Evolutionary conservation across 2,888 invertebrate genomes (phyloP).

Genomic region (Ichneumoninae sp.): DNA sequence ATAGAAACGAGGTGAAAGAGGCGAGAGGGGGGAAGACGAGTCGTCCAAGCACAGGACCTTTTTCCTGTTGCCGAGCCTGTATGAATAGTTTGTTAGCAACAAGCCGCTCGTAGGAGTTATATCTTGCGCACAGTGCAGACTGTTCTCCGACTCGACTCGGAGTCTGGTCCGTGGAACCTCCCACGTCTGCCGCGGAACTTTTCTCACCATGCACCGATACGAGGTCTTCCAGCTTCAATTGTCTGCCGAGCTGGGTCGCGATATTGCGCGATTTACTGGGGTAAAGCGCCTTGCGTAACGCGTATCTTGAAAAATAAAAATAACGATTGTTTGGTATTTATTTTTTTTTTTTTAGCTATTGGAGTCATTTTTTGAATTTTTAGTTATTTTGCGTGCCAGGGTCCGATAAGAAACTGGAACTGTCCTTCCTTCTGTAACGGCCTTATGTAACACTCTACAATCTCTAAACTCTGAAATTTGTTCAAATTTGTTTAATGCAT

Average conservation of each 20-base stretch:
- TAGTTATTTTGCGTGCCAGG: too few species aligned
- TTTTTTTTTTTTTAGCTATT: too few species aligned
- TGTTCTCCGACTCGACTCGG: neutral
- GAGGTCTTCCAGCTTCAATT: conserved; percentile 20
- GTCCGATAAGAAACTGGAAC: too few species aligned
- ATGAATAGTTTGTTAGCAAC: conserved; percentile 66
- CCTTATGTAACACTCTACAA: too few species aligned
- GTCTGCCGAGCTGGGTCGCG: conserved; percentile 18
- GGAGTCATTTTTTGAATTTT: too few species aligned
- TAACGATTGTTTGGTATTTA: too few species aligned
- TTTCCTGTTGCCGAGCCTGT: conserved; percentile 42
- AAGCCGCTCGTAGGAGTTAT: conserved; percentile 32
- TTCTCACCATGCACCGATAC: conserved; percentile 39
- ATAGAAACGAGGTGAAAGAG: conserved; percentile 30
- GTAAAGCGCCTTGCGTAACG: neutral
- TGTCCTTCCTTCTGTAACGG: too few species aligned
- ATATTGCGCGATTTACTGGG: neutral
- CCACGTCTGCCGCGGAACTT: conserved; percentile 26
- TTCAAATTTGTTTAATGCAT: too few species aligned
- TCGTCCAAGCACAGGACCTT: conserved; percentile 9
- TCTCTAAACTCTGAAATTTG: too few species aligned
- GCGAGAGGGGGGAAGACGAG: conserved; percentile 2
- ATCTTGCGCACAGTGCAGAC: neutral
- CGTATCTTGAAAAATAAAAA: too few species aligned
- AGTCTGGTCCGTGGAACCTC: neutral